A percentile compares a stretch with the other conserved stretches of the same genome.
Conservation (phyloP, 2,797 vertebrate genomes). For the Loriculus beryllinus region DNA sequence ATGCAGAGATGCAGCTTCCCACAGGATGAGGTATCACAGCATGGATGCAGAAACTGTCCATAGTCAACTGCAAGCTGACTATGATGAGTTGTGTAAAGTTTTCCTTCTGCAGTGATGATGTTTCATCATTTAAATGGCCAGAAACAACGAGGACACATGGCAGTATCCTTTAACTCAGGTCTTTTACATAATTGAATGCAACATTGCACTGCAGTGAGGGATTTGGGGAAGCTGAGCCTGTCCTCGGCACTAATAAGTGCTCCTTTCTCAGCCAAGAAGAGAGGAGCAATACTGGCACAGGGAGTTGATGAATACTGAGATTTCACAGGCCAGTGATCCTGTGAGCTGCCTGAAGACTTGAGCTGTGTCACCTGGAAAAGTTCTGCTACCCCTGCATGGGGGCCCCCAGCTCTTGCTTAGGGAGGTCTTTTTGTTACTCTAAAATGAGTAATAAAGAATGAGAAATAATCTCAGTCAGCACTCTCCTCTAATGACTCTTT, state of each 20-base stretch:
- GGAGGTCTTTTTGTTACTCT: not conserved
- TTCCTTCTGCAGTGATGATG: not conserved
- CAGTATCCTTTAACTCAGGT: not conserved
- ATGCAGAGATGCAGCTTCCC: not conserved
- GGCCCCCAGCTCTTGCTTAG: not conserved
- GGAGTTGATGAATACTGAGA: not conserved
- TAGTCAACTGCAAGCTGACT: not conserved
- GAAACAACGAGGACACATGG: not conserved
- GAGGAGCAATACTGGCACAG: not conserved
- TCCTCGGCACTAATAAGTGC: not conserved
- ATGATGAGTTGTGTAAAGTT: not conserved
- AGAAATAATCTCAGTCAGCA: not conserved
- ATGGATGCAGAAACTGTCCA: accelerated
- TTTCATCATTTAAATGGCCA: not conserved
- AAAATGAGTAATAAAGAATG: not conserved
- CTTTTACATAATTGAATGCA: not conserved
- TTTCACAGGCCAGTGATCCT: not conserved
- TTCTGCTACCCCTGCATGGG: not conserved
- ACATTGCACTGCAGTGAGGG: not conserved
- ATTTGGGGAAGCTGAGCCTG: not conserved
- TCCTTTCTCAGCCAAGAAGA: conserved; percentile 1
- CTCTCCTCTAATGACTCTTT: not conserved
- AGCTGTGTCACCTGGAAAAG: not conserved
- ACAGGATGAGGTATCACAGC: not conserved
- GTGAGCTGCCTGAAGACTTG: not conserved